These are phyloP conservation scores for Morone saxatilis DNA, from an alignment of 2,113 vertebrate species.

Conservation along the genomic window DNA sequence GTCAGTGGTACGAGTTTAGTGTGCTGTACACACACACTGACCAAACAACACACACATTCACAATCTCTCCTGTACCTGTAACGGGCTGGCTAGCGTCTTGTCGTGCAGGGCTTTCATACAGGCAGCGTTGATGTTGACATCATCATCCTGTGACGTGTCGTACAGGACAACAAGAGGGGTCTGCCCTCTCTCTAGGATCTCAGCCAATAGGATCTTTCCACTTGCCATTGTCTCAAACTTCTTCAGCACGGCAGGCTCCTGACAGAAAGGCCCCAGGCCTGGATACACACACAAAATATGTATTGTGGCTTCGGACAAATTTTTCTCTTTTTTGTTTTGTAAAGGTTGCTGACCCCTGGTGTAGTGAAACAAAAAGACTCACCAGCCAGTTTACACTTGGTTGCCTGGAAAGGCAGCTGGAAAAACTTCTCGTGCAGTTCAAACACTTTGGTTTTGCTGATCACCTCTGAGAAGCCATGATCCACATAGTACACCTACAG, in stretches of 20 bases:
- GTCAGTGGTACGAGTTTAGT: not conserved
- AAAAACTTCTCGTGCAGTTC: slow-evolving; percentile 89
- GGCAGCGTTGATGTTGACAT: slow-evolving; percentile 95
- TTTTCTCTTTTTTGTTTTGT: too few species aligned
- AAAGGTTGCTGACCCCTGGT: too few species aligned
- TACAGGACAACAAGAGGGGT: slow-evolving; percentile 93
- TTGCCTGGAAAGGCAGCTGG: slow-evolving; percentile 92
- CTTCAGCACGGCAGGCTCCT: slow-evolving; percentile 90
- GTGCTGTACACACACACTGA: not conserved
- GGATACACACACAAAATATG: not conserved
- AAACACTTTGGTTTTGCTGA: slow-evolving; percentile 90
- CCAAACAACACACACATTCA: not conserved
- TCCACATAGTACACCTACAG: slow-evolving; percentile 94
- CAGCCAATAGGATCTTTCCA: slow-evolving; percentile 93
- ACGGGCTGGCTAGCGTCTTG: slow-evolving; percentile 87
- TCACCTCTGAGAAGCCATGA: slow-evolving; percentile 92
- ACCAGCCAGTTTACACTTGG: slow-evolving; percentile 96
- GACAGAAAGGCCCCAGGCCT: slow-evolving; percentile 93
- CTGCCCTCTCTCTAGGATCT: slow-evolving; percentile 90
- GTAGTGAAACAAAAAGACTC: slow-evolving; percentile 61
- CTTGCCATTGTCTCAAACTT: slow-evolving; percentile 90
- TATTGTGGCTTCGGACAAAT: too few species aligned
- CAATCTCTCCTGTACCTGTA: slow-evolving; percentile 86
- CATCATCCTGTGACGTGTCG: slow-evolving; percentile 97
- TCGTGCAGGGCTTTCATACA: slow-evolving; percentile 92